Evolutionary conservation across 2,888 invertebrate genomes (phyloP).

Genomic region (Blastobasis adustella): DNA sequence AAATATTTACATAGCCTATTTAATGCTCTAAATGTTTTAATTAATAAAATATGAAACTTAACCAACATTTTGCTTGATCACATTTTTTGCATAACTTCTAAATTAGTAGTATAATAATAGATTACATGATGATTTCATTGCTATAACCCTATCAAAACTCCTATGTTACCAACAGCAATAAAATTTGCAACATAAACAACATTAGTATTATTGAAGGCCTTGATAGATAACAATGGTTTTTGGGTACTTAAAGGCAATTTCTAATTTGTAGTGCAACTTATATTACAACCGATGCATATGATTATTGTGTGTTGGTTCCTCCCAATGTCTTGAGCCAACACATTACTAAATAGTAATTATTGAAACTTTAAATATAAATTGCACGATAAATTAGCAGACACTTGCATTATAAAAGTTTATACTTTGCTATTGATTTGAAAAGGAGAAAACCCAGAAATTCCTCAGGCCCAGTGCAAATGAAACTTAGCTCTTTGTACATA

Average conservation of each 20-base stretch:
- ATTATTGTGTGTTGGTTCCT: too few relatives aligned
- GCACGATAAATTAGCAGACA: too few relatives aligned
- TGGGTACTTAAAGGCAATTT: not conserved
- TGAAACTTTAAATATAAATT: too few relatives aligned
- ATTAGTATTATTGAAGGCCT: slow-evolving; percentile 58
- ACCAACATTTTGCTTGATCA: slow-evolving; percentile 62
- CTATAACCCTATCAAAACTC: not conserved
- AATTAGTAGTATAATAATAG: slow-evolving; percentile 20
- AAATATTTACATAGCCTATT: slow-evolving; percentile 69
- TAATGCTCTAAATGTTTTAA: slow-evolving; percentile 40
- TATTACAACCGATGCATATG: too few relatives aligned
- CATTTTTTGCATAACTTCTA: slow-evolving; percentile 56
- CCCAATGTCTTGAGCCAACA: too few relatives aligned
- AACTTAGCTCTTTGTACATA: too few relatives aligned
- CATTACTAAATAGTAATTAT: too few relatives aligned
- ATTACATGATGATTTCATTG: slow-evolving; percentile 12
- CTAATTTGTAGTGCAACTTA: too few relatives aligned
- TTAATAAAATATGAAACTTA: slow-evolving; percentile 70
- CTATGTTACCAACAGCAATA: slow-evolving; percentile 32
- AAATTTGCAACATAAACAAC: slow-evolving; percentile 49
- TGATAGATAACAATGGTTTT: slow-evolving; percentile 23
- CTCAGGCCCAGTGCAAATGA: too few relatives aligned
- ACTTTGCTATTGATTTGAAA: too few relatives aligned
- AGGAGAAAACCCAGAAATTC: too few relatives aligned
- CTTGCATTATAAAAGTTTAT: too few relatives aligned